These are phyloP conservation scores for Sebastes schlegelii DNA, from an alignment of 2,113 vertebrate species.

Conservation along the genomic window DNA sequence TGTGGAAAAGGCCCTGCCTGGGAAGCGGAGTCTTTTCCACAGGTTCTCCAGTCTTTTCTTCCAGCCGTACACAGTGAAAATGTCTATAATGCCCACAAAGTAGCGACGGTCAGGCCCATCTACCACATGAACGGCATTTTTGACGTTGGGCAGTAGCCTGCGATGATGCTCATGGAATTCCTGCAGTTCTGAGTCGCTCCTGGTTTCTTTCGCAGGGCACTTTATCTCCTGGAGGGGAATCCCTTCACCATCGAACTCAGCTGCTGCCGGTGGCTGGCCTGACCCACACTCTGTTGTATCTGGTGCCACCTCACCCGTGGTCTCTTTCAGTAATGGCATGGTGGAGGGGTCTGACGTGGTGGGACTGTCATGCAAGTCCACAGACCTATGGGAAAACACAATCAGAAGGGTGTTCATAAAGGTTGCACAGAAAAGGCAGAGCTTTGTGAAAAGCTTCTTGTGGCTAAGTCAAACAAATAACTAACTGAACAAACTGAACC, in stretches of 20 bases:
- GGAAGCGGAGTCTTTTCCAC: constrained; percentile 87
- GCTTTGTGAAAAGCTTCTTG: too few relatives aligned
- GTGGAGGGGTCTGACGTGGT: constrained; percentile 23
- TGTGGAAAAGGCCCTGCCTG: constrained; percentile 84
- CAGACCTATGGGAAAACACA: constrained; percentile 65
- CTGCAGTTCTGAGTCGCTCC: constrained; percentile 51
- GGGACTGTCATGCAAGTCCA: constrained; percentile 56
- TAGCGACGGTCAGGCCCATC: constrained; percentile 86
- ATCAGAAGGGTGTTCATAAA: neutral
- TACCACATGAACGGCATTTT: constrained; percentile 85
- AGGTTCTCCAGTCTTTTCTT: constrained; percentile 85
- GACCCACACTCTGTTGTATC: constrained; percentile 39
- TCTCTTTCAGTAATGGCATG: constrained; percentile 63
- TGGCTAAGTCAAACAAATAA: neutral
- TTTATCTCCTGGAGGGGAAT: constrained; percentile 38
- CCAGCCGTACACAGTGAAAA: constrained; percentile 86
- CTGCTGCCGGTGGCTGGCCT: constrained; percentile 8
- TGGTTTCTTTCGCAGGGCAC: neutral
- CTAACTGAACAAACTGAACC: neutral
- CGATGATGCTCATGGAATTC: constrained; percentile 79
- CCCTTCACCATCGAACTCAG: neutral
- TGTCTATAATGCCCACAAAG: constrained; percentile 89
- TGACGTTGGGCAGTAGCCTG: constrained; percentile 82
- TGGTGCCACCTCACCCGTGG: constrained; percentile 17
- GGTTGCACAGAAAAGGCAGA: neutral